Percentiles rank a stretch among this genome's conserved stretches.
Conservation (phyloP, 2,113 vertebrate genomes). For the Phasianus colchicus region DNA sequence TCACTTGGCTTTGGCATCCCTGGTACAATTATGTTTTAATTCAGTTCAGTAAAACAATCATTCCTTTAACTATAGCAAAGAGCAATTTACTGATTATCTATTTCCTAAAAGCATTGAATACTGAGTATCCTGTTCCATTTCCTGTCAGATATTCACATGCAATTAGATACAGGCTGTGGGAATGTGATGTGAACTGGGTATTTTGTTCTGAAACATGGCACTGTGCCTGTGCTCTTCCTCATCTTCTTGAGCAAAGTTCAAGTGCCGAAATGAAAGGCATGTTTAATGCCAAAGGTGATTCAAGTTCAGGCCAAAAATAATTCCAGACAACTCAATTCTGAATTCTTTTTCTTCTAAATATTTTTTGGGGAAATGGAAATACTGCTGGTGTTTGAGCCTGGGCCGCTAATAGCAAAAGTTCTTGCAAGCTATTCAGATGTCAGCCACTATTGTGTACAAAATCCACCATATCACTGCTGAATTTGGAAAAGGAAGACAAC, state of each 20-base stretch:
- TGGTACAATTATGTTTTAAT: neutral
- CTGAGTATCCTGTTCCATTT: slow-evolving; percentile 64
- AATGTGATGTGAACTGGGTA: slow-evolving; percentile 54
- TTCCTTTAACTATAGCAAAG: slow-evolving; percentile 49
- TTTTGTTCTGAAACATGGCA: slow-evolving; percentile 66
- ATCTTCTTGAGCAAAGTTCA: slow-evolving; percentile 61
- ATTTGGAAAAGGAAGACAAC: slow-evolving; percentile 43
- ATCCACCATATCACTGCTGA: slow-evolving; percentile 14
- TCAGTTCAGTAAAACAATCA: slow-evolving; percentile 28
- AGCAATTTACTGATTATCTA: slow-evolving; percentile 30
- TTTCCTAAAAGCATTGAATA: slow-evolving; percentile 61
- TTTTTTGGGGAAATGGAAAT: neutral
- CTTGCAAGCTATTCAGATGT: slow-evolving; percentile 39
- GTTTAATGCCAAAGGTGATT: slow-evolving; percentile 69
- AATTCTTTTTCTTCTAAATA: slow-evolving; percentile 48
- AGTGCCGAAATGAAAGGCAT: slow-evolving; percentile 49
- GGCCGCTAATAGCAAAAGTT: slow-evolving; percentile 31
- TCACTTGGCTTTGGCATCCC: neutral
- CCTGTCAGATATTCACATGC: slow-evolving; percentile 62
- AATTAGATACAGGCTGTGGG: slow-evolving; percentile 58
- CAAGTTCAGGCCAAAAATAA: slow-evolving; percentile 71
- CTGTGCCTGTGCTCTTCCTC: slow-evolving; percentile 49
- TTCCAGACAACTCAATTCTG: slow-evolving; percentile 54
- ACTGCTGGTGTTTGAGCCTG: neutral
- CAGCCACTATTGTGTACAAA: slow-evolving; percentile 29